These are phyloP conservation scores for Ernsta delagoae DNA, from an alignment of 2,888 invertebrate species.

Conservation along the genomic window DNA sequence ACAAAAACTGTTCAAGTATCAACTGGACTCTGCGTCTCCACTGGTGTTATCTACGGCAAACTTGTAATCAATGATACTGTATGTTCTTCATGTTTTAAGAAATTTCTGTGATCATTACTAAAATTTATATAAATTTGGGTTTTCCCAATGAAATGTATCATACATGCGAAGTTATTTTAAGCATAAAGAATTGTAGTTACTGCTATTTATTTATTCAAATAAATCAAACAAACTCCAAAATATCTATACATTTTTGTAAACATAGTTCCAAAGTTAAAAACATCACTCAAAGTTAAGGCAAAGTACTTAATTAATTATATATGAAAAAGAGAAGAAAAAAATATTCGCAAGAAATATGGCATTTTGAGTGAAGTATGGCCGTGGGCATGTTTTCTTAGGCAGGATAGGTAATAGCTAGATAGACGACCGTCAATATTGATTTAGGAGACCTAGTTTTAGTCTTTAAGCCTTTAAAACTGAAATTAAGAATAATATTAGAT, in stretches of 20 bases:
- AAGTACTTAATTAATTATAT: neutral
- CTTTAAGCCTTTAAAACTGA: neutral
- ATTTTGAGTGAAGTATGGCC: neutral
- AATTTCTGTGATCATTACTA: no score
- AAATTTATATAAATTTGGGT: no score
- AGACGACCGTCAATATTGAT: conserved; percentile 13
- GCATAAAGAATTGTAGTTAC: no score
- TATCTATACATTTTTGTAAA: neutral
- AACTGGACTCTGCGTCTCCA: neutral
- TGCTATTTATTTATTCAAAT: no score
- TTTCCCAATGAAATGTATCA: no score
- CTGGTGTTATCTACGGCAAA: neutral
- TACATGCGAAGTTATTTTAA: no score
- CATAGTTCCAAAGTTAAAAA: no score
- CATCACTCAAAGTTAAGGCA: no score
- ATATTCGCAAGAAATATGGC: conserved; percentile 4
- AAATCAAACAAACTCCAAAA: conserved; percentile 1
- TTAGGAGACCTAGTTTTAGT: neutral
- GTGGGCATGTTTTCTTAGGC: conserved; percentile 9
- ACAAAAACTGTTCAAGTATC: conserved; percentile 39
- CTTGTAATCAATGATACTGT: neutral
- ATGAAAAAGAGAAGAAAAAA: conserved; percentile 2
- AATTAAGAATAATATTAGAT: neutral
- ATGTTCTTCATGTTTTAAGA: neutral
- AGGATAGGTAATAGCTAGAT: conserved; percentile 9